phyloP scores from a whole-genome alignment of 2,113 vertebrate genomes.

The Rallus limicola region DNA sequence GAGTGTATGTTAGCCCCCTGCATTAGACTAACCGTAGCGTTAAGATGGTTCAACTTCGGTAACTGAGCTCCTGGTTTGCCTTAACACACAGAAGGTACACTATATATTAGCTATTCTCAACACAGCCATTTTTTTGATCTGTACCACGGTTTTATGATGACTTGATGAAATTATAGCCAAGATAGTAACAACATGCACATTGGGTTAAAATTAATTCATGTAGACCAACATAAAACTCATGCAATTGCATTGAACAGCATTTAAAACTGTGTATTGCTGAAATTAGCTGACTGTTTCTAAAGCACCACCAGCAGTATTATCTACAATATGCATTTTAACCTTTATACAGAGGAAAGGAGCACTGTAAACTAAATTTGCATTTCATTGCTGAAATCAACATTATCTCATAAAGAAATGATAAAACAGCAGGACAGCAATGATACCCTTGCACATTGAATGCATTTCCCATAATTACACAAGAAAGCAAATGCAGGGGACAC shows the following conservation, averaged over 20 bases:
- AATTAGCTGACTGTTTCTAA: slow-evolving; percentile 7
- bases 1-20: neutral
- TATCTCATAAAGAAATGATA: slow-evolving; percentile 66
- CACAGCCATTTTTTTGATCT: neutral
- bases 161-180: neutral
- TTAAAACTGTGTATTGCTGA: neutral
- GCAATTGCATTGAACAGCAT: neutral
- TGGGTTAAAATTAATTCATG: slow-evolving; percentile 6
- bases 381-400: slow-evolving; percentile 56
- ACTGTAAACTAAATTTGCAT: slow-evolving; percentile 58
- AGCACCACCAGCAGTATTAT: slow-evolving; percentile 2
- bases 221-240: neutral
- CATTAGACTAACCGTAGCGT: neutral
- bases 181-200: neutral
- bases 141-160: neutral
- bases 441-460: slow-evolving; percentile 41
- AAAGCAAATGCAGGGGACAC: slow-evolving; percentile 16
- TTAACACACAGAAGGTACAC: neutral
- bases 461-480: slow-evolving; percentile 32
- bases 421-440: slow-evolving; percentile 62
- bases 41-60: neutral
- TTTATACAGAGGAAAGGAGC: slow-evolving; percentile 1
- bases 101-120: neutral
- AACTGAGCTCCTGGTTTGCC: neutral
- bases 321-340: slow-evolving; percentile 39